Evolutionary conservation across 2,797 vertebrate species (phyloP).

Genomic region (Galago senegalensis): DNA sequence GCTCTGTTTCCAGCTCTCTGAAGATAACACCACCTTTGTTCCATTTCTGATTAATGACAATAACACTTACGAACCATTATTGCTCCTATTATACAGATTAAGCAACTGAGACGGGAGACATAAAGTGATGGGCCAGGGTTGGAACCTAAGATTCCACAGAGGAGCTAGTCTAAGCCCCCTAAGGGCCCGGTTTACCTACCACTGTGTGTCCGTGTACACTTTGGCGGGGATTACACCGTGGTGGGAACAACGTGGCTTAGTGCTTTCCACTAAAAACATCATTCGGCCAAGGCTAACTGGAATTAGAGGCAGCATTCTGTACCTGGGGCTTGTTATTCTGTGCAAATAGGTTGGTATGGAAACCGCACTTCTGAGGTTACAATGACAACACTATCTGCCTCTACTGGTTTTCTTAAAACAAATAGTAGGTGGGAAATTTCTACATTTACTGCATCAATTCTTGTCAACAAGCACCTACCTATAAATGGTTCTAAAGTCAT

Average conservation of each 20-base stretch:
- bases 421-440: constrained; percentile 38
- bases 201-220: neutral
- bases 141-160: neutral
- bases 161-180: too few relatives aligned
- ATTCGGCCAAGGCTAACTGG: neutral
- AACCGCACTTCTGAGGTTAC: constrained; percentile 50
- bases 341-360: constrained; percentile 51
- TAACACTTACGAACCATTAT: neutral
- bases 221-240: accelerated
- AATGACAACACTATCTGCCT: constrained; percentile 39
- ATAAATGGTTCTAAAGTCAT: constrained; percentile 12
- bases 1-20: neutral
- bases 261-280: neutral
- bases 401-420: constrained; percentile 47
- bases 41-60: neutral
- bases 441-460: neutral
- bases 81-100: neutral
- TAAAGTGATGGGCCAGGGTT: neutral
- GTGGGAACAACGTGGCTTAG: accelerated
- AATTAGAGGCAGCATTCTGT: neutral
- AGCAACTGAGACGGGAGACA: neutral
- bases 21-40: neutral
- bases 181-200: neutral
- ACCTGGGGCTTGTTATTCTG: constrained; percentile 35
- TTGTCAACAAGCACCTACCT: constrained; percentile 2